Base-by-base conservation (phyloP, 2,888 invertebrate genomes). In the Slavum lentiscoides region DNA sequence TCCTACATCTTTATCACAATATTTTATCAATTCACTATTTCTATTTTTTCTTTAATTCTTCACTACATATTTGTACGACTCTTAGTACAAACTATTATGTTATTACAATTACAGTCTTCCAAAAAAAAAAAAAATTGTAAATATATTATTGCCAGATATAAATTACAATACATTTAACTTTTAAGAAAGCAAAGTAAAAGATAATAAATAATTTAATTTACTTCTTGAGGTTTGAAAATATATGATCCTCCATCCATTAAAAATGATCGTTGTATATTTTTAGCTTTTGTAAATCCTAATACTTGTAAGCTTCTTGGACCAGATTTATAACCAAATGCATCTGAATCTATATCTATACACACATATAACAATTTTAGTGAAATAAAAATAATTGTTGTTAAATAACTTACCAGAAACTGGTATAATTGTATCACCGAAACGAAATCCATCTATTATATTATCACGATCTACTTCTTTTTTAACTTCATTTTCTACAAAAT, bases 251-350 rank as follows among this genome's bases (percentile, higher is more conserved):
- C 88, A 1, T 91, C 91, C 84, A 87, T 87, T 61, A 90, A 87
- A 84, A 88, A 88, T 83, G 90, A 89, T 86, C 89, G 88, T 7
- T 88, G 87, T 69, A 92, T 87, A 68, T 88, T 88, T n/a, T 86
- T 85, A 13, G 86, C 86, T 82, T 89, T 87, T 43, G 92, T 91
- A 85, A 93, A 93, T 5, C 92, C 92, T 82, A 92, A 88, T 13
- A 92, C 88, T 75, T 89, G 89, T 70, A 93, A 86, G 82, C 91
- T 90, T 85, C 90, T 91, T 37, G 86, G 86, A n/a, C 90, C 90
- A 82, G 89, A 87, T 82, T 89, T 86, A 85, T 91, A 91, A 19
- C 89, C 87, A 88, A 90, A 88, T 80, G 87, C 87, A 83, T 88
- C 88, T 84, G 89, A 89, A 85, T 88, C 88, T 69, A 90, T 89